Evolutionary conservation across 2,113 vertebrate genomes (phyloP).

Genomic region (Archilochus colubris): DNA sequence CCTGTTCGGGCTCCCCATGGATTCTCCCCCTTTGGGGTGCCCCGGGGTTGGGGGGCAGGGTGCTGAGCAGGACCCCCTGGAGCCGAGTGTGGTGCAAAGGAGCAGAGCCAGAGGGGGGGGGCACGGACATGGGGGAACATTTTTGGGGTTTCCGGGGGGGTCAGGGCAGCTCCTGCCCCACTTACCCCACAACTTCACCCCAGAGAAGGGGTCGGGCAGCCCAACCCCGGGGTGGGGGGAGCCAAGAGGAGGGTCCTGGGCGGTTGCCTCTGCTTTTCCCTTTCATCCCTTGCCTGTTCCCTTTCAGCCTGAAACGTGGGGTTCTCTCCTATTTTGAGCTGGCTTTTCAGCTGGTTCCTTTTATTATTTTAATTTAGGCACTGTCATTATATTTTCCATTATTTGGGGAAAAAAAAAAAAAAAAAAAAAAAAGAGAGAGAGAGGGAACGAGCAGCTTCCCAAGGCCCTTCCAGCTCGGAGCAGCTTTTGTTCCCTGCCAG

Average conservation of each 20-base stretch:
- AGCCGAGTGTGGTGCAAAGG: neutral
- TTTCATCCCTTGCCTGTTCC: neutral
- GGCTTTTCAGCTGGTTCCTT: neutral
- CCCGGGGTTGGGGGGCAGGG: neutral
- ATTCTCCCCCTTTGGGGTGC: neutral
- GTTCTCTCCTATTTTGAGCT: neutral
- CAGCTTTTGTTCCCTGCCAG: neutral
- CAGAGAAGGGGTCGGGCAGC: neutral
- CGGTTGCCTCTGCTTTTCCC: fast-evolving
- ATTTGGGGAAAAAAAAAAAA: neutral
- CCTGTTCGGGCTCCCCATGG: neutral
- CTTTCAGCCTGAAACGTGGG: neutral
- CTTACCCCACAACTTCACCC: neutral
- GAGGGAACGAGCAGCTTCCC: neutral
- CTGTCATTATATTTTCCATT: conserved; percentile 61
- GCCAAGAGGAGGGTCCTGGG: neutral
- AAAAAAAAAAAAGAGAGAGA: no score
- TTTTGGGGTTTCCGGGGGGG: neutral
- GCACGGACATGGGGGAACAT: neutral
- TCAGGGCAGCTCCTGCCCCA: neutral
- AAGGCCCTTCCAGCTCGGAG: neutral
- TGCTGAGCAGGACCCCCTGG: neutral
- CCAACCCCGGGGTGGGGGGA: no score
- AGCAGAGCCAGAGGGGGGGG: fast-evolving
- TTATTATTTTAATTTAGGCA: conserved; percentile 7